These are phyloP conservation scores for Aphidius colemani DNA, from an alignment of 2,888 invertebrate species.

Conservation along the genomic window DNA sequence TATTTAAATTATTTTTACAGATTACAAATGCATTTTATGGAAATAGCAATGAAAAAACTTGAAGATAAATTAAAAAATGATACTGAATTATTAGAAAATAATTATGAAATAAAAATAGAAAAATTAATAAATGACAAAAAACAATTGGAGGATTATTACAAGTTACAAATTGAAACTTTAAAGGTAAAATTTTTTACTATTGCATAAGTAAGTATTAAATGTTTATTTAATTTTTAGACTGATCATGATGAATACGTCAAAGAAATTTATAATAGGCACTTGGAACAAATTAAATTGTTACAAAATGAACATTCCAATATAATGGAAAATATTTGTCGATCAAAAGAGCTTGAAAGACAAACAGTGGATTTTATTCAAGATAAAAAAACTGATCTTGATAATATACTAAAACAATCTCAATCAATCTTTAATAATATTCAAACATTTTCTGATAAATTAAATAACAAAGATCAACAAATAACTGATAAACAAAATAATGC, in stretches of 20 bases:
- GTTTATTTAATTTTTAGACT: constrained; percentile 35
- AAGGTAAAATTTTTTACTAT: constrained; percentile 37
- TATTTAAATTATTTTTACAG: constrained; percentile 31
- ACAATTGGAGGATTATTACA: constrained; percentile 41
- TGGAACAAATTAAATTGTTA: constrained; percentile 43
- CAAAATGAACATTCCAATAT: constrained; percentile 50
- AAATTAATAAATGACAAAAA: constrained; percentile 45
- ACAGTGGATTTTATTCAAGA: constrained; percentile 44
- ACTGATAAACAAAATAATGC: constrained; percentile 38
- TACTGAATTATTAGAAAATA: constrained; percentile 44
- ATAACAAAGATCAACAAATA: constrained; percentile 40
- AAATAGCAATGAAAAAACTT: constrained; percentile 44
- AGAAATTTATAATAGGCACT: constrained; percentile 47
- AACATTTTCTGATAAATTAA: constrained; percentile 42
- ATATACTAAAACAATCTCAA: constrained; percentile 47
- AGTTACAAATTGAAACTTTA: constrained; percentile 45
- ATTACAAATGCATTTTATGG: constrained; percentile 46
- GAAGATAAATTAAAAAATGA: constrained; percentile 47
- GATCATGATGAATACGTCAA: constrained; percentile 38
- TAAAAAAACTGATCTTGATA: constrained; percentile 45
- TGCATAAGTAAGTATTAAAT: neutral
- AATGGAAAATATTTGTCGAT: constrained; percentile 49
- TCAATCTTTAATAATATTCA: constrained; percentile 44
- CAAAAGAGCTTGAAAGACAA: constrained; percentile 48
- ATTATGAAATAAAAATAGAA: constrained; percentile 47